These are phyloP conservation scores for Pyralis farinalis DNA, from an alignment of 2,888 invertebrate species.

Conservation along the genomic window DNA sequence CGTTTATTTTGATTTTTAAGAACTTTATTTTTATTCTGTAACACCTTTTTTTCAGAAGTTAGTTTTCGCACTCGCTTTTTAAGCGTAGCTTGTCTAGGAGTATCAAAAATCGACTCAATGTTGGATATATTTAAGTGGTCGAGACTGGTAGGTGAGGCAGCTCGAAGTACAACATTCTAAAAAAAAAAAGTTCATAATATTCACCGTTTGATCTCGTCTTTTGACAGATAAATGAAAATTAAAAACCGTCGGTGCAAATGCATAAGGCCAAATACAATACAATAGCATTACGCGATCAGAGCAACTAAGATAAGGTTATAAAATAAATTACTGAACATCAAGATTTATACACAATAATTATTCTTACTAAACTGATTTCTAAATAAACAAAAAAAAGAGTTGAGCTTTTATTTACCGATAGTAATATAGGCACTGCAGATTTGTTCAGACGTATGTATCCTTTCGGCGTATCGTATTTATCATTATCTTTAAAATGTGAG, in stretches of 20 bases:
- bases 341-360: too few species aligned
- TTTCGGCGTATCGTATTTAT: neutral
- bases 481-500: neutral
- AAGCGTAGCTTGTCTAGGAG: constrained; percentile 1
- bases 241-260: too few species aligned
- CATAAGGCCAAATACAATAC: too few species aligned
- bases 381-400: too few species aligned
- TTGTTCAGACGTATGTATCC: neutral
- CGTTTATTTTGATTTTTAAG: constrained; percentile 2
- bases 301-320: too few species aligned
- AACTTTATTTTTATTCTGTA: neutral
- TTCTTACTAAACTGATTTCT: too few species aligned
- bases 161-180: too few species aligned
- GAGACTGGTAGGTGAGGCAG: neutral
- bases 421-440: neutral
- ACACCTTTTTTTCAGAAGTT: neutral
- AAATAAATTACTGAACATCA: too few species aligned
- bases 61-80: neutral
- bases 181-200: too few species aligned
- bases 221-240: too few species aligned
- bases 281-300: too few species aligned
- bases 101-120: constrained; percentile 10
- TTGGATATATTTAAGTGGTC: neutral
- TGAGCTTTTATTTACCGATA: neutral
- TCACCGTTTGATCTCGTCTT: too few species aligned